Conservation (phyloP, 2,113 vertebrate species). For the Hippocampus comes region DNA sequence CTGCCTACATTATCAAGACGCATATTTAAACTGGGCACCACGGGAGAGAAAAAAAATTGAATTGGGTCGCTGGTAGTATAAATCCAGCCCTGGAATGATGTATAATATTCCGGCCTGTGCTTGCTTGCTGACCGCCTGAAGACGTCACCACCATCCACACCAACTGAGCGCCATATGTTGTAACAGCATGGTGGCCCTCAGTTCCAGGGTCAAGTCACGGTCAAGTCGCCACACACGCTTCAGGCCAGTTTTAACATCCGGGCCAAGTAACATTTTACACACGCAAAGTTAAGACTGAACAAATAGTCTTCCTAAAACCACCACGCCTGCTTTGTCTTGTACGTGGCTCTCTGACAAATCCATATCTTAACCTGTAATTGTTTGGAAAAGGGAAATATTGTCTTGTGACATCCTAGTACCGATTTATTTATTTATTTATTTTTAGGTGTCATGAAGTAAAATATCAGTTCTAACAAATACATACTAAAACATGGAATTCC, state of each 20-base stretch:
- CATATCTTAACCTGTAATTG: neutral
- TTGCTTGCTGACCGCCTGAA: constrained; percentile 35
- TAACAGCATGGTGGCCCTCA: constrained; percentile 44
- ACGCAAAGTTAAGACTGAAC: neutral
- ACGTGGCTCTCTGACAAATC: neutral
- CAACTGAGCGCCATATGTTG: constrained; percentile 51
- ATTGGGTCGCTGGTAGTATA: neutral
- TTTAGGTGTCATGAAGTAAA: too few relatives aligned
- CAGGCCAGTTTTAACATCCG: constrained; percentile 19
- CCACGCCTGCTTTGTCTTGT: neutral
- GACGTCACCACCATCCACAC: constrained; percentile 40
- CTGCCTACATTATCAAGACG: neutral
- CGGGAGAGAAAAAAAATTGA: neutral
- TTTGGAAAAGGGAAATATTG: neutral
- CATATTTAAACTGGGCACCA: neutral
- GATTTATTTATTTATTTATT: too few relatives aligned
- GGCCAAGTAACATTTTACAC: constrained; percentile 4
- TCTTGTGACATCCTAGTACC: neutral
- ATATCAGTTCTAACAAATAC: too few relatives aligned
- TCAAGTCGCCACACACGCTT: constrained; percentile 28
- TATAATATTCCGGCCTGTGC: constrained; percentile 14
- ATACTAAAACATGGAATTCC: too few relatives aligned
- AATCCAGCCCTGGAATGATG: constrained; percentile 14
- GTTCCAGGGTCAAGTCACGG: constrained; percentile 43
- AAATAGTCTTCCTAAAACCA: neutral